These are phyloP conservation scores for Dicerorhinus sumatrensis DNA, from an alignment of 2,113 vertebrate genomes.

Conservation along the genomic window DNA sequence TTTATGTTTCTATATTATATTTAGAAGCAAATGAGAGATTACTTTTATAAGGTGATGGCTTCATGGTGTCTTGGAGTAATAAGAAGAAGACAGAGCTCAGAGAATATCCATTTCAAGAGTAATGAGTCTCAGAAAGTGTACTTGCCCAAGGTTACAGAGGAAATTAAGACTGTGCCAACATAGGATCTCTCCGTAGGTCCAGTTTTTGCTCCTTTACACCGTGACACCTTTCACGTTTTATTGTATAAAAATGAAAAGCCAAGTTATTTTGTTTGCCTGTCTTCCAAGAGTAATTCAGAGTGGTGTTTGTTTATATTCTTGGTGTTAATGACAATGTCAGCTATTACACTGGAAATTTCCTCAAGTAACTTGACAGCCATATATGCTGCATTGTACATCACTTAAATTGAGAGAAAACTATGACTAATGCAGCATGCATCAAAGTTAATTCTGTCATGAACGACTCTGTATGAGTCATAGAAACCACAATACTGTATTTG, in stretches of 20 bases:
- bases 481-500: slow-evolving; percentile 77
- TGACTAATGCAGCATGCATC: slow-evolving; percentile 74
- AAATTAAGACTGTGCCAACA: not conserved
- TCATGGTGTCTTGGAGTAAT: not conserved
- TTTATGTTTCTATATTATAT: not conserved
- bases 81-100: not conserved
- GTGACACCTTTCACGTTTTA: not conserved
- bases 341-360: slow-evolving; percentile 66
- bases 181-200: not conserved
- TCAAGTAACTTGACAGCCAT: slow-evolving; percentile 41
- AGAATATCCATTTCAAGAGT: not conserved
- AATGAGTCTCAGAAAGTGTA: not conserved
- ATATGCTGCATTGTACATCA: slow-evolving; percentile 62
- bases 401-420: slow-evolving; percentile 64
- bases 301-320: slow-evolving; percentile 60
- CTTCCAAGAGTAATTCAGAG: slow-evolving; percentile 50
- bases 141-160: not conserved
- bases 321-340: slow-evolving; percentile 70
- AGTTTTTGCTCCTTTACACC: not conserved
- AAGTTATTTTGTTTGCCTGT: slow-evolving; percentile 38
- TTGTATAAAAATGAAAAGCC: not conserved
- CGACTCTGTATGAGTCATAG: slow-evolving; percentile 71
- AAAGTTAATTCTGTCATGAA: slow-evolving; percentile 79
- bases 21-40: slow-evolving; percentile 12
- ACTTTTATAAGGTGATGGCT: not conserved